Base-by-base conservation (phyloP, 2,113 vertebrate species). In the Promerops cafer region DNA sequence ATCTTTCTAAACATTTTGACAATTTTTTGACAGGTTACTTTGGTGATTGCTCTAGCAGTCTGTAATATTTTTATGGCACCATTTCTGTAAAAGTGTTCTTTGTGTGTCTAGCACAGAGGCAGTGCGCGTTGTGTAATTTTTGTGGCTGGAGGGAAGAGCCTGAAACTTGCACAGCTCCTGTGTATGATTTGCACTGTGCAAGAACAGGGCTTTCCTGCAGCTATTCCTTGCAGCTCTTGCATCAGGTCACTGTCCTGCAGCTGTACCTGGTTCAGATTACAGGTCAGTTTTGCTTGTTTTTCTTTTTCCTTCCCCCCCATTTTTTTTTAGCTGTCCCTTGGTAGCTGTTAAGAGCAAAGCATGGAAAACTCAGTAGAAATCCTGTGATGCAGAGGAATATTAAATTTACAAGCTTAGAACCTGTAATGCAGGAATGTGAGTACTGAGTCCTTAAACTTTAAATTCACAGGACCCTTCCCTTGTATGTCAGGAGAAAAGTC, bases 1-100 rank as follows among this genome's bases (percentile, higher is more conserved):
- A 74, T 88, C n/a, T 93, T 90, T 88, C 54, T 70, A 90, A 95
- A 95, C 79, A 61, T 92, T 96, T 76, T 96, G 95, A 89, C 90
- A 82, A 44, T 84, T 90, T 92, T 90, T 91, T 93, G 95, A 83
- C 92, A 74, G 90, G 87, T 82, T 97, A 74, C 83, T 87, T 93
- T 26, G 78, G 86, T 80, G 88, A 74, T 90, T 86, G 63, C 71
- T 94, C 59, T 53, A 81, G 83, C 76, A 86, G 71, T 92, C 82
- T 70, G 59, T 56, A 94, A 40, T 85, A 57, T 93, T 94, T 96
- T 92, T 72, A 44, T 88, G 78, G 88, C 83, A 44, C 75, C 0
- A 2, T 83, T 91, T 90, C 85, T 90, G 53, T 92, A 50, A 72
- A 92, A 90, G 82, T 90, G 12, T 65, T 92, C 79, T 94, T 79